phyloP scores from a whole-genome alignment of 1,140 invertebrate genomes.

The Venturia canescens region DNA sequence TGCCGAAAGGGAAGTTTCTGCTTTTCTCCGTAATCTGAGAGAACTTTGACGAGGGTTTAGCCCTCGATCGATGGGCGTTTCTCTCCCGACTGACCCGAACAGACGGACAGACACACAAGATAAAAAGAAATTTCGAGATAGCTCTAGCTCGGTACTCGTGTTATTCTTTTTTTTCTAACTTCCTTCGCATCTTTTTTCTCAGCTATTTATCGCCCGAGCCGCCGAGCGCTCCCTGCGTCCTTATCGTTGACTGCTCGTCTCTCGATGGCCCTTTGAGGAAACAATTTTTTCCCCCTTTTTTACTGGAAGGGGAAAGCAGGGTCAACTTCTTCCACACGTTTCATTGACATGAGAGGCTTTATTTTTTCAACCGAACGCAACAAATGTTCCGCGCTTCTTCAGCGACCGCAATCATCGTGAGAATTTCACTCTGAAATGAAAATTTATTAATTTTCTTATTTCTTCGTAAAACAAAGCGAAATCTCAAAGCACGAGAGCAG shows the following conservation, averaged over 20 bases:
- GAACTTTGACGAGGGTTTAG: constrained; percentile 64
- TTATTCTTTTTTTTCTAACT: constrained; percentile 17
- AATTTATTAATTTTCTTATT: too few species aligned
- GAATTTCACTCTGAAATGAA: too few species aligned
- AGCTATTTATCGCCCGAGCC: constrained; percentile 37
- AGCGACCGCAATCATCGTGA: too few species aligned
- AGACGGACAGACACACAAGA: constrained; percentile 19
- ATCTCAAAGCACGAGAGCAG: too few species aligned
- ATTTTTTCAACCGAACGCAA: too few species aligned
- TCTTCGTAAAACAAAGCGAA: too few species aligned
- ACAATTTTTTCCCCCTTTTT: too few species aligned
- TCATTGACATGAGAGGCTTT: too few species aligned
- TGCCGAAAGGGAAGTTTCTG: constrained; percentile 10
- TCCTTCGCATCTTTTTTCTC: constrained; percentile 19
- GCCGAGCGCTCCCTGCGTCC: not conserved
- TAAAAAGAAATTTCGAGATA: constrained; percentile 7
- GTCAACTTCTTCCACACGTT: too few species aligned
- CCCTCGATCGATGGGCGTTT: constrained; percentile 54
- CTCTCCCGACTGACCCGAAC: constrained; percentile 13
- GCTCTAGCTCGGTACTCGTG: constrained; percentile 51
- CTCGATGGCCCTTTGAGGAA: not conserved
- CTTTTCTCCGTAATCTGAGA: not conserved
- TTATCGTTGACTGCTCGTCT: constrained; percentile 23
- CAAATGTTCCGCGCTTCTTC: too few species aligned
- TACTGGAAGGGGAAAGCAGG: too few species aligned